Percentiles rank a stretch among this genome's conserved stretches.
Conservation (phyloP, 2,888 invertebrate genomes). For the Agelastica alni region DNA sequence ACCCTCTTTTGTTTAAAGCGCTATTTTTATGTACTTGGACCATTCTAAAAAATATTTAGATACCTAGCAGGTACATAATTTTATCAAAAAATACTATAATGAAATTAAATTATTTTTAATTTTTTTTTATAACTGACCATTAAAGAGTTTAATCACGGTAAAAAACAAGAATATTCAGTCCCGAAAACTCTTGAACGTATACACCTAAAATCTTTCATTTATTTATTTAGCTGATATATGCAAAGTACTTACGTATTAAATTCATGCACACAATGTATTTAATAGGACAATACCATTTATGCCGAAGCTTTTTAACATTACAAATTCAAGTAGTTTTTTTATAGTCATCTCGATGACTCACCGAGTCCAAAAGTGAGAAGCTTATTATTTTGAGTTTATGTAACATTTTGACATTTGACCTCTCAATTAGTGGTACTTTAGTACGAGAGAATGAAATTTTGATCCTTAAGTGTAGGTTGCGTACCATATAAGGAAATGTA, state of each 20-base stretch:
- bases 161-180: too few relatives aligned
- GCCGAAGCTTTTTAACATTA: background rate
- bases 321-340: background rate
- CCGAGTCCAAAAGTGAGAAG: background rate
- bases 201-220: background rate
- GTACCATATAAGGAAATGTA: background rate
- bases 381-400: slow-evolving; percentile 30
- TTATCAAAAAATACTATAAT: too few relatives aligned
- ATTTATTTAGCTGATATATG: background rate
- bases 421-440: slow-evolving; percentile 36
- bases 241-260: slow-evolving; percentile 4
- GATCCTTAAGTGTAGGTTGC: background rate
- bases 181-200: too few relatives aligned
- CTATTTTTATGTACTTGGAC: too few relatives aligned
- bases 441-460: slow-evolving; percentile 14
- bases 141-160: too few relatives aligned
- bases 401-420: slow-evolving; percentile 36
- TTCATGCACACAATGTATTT: background rate
- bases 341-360: slow-evolving; percentile 3
- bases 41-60: too few relatives aligned
- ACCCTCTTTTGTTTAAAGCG: too few relatives aligned
- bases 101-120: too few relatives aligned
- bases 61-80: too few relatives aligned
- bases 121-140: too few relatives aligned
- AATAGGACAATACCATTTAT: slow-evolving; percentile 1